Conservation (phyloP, 2,888 invertebrate species). For the Diloba caeruleocephala region DNA sequence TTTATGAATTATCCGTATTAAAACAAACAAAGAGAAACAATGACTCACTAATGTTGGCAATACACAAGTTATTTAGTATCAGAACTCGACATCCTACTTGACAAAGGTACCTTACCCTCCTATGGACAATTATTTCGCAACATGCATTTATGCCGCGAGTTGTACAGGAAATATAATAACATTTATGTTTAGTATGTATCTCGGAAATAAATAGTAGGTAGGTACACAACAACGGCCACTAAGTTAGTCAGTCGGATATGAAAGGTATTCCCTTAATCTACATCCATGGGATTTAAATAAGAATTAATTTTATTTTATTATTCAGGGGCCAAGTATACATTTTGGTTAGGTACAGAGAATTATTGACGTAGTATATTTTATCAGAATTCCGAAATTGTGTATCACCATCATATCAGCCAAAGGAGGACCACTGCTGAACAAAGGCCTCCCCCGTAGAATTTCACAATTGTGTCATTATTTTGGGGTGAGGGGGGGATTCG, state of each 20-base stretch:
- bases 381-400: too few species aligned
- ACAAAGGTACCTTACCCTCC: slow-evolving; percentile 4
- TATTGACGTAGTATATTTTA: too few species aligned
- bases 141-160: slow-evolving; percentile 32
- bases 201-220: slow-evolving; percentile 5
- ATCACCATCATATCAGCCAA: too few species aligned
- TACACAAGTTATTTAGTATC: slow-evolving; percentile 26
- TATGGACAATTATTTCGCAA: slow-evolving; percentile 46
- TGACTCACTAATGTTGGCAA: slow-evolving; percentile 36
- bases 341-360: too few species aligned
- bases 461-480: too few species aligned
- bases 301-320: slow-evolving; percentile 24
- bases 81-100: slow-evolving; percentile 37
- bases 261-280: too few species aligned
- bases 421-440: too few species aligned
- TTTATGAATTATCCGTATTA: too few species aligned
- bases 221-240: background rate
- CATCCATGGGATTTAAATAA: background rate
- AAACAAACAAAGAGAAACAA: slow-evolving; percentile 3
- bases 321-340: slow-evolving; percentile 37
- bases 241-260: slow-evolving; percentile 1
- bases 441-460: too few species aligned
- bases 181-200: slow-evolving; percentile 23
- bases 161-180: slow-evolving; percentile 37
- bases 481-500: too few species aligned